Evolutionary conservation across 2,113 vertebrate genomes (phyloP), one percentile per base, ranked within the genome.

Genomic region (Hyperoodon ampullatus): DNA sequence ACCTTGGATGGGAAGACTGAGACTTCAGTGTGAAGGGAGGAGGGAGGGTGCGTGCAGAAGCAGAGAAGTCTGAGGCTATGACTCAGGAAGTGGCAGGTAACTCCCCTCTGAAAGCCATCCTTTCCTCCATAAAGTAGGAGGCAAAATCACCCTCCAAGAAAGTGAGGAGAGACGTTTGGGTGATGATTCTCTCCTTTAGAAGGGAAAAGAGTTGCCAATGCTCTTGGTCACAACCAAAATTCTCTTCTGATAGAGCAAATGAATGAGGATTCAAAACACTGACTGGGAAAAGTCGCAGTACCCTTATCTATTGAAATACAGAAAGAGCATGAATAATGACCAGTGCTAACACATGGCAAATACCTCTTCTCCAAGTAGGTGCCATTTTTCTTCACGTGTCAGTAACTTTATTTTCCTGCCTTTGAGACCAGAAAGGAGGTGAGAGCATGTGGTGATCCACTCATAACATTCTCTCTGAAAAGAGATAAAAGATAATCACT

Each of bases 401-500:
- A 98, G 70, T 92, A 98, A 83, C 6, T 96, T 97, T n/a, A 97
- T 83, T 0, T 90, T 93, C 92, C 82, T 85, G n/a, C 95, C 97
- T 98, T 98, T 99, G 55, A 99, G 58, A 16, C 98, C 96, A 84
- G 98, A 98, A 81, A 99, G 98, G 74, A 99, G 98, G 66, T 98
- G 95, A 60, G 70, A 94, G 90, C 99, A 99, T 0, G 94, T 98
- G 50, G 98, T 97, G 98, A 98, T 98, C 99, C 99, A 99, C 7
- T 99, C 98, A 42, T 44, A 93, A 93, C 99, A 98, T 95, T 99
- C 99, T 58, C 19, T 98, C 99, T 99, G 98, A 70, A 66, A 94
- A 97, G 71, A 98, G 70, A 97, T 13, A 97, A 91, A 42, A 93
- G 33, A 90, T 94, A 28, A 85, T 97, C 94, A 95, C 0, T n/a